Conservation (phyloP, 2,797 vertebrate genomes). For the Urosaurus nigricauda region DNA sequence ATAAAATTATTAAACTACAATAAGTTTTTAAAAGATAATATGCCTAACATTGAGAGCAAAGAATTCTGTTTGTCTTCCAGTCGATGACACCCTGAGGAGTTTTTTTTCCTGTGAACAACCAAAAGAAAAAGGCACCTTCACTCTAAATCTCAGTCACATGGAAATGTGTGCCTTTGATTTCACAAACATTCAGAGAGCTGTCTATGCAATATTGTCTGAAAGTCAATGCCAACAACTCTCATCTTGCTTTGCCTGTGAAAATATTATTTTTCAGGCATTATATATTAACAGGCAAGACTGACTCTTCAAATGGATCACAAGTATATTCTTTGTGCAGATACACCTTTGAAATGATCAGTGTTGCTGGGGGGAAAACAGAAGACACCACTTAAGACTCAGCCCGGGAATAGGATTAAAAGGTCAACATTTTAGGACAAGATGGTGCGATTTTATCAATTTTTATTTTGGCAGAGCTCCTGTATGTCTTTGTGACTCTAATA, state of each 20-base stretch:
- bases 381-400: neutral
- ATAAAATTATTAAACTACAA: neutral
- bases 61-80: neutral
- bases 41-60: neutral
- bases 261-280: neutral
- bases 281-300: neutral
- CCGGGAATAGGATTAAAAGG: neutral
- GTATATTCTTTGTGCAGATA: neutral
- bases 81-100: neutral
- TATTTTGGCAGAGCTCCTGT: neutral
- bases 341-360: neutral
- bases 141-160: neutral
- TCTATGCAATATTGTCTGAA: neutral
- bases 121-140: neutral
- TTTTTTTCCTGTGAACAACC: constrained; percentile 4
- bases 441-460: neutral
- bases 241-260: neutral
- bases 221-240: neutral
- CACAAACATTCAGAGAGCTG: neutral
- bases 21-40: neutral
- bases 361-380: neutral
- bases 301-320: neutral
- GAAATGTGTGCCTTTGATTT: neutral
- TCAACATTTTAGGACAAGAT: neutral
- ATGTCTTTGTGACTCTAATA: neutral